Percentiles rank a stretch among this genome's conserved stretches.
Conservation (phyloP, 1,140 invertebrate species). For the Zelostemma sp. region DNA sequence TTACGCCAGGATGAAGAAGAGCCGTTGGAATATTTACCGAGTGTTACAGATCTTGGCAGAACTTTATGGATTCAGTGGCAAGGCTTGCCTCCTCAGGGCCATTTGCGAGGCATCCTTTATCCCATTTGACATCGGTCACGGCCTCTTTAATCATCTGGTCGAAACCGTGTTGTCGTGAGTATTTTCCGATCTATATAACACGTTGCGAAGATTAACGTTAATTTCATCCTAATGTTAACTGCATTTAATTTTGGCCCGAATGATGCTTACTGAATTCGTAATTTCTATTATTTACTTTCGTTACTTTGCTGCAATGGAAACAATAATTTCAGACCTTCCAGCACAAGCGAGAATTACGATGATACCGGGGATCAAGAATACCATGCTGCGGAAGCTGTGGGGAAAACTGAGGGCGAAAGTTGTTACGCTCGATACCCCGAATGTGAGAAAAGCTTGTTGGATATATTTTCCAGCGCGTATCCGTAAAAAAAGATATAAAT, state of each 20-base stretch:
- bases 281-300: too few species aligned
- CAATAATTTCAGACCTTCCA: constrained; percentile 64
- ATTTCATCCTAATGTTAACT: too few species aligned
- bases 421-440: constrained; percentile 67
- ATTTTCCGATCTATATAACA: constrained; percentile 9
- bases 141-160: constrained; percentile 67
- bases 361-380: constrained; percentile 64
- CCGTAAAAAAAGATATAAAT: constrained; percentile 14
- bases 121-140: constrained; percentile 63
- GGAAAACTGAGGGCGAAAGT: constrained; percentile 55
- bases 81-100: constrained; percentile 64
- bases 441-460: constrained; percentile 63
- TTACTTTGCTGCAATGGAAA: constrained; percentile 5
- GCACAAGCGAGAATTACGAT: constrained; percentile 61
- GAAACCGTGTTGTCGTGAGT: constrained; percentile 68
- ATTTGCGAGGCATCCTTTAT: constrained; percentile 67
- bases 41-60: constrained; percentile 52
- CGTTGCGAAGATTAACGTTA: too few species aligned
- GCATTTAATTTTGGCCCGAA: too few species aligned
- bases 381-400: constrained; percentile 61
- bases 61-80: constrained; percentile 62
- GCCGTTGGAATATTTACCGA: constrained; percentile 66
- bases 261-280: too few species aligned
- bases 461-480: constrained; percentile 59
- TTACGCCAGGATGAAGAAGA: constrained; percentile 65